phyloP scores from a whole-genome alignment of 2,113 vertebrate genomes.

The Pterocles gutturalis region DNA sequence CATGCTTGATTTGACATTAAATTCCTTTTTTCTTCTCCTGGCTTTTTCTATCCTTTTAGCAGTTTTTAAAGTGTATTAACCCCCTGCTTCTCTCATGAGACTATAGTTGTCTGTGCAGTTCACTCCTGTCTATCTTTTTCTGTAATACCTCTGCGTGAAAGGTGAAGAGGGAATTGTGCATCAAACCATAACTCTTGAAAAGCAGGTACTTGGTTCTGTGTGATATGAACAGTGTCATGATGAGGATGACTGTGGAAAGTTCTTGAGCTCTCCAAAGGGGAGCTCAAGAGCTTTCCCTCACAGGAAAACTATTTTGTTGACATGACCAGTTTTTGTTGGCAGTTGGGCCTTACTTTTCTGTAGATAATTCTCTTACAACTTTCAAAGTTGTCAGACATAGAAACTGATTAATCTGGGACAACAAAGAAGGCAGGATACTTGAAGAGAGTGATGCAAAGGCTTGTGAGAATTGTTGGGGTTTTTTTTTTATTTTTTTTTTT shows the following conservation, averaged over 20 bases:
- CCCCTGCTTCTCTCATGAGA: neutral
- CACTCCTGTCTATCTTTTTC: neutral
- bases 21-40: neutral
- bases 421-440: neutral
- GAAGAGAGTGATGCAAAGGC: neutral
- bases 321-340: neutral
- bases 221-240: neutral
- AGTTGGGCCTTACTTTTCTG: neutral
- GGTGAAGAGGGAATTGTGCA: neutral
- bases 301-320: neutral
- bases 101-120: neutral
- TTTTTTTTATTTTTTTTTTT: neutral
- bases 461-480: neutral
- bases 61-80: neutral
- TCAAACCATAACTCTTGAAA: neutral
- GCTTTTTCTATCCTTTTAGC: neutral
- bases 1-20: neutral
- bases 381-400: neutral
- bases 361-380: neutral
- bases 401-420: neutral
- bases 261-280: neutral
- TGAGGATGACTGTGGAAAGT: neutral
- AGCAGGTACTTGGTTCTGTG: neutral
- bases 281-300: neutral
- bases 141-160: neutral